A percentile compares a stretch with the other conserved stretches of the same genome.
Evolutionary conservation across 2,888 invertebrate species (phyloP).

Genomic region (Subacronicta megacephala): DNA sequence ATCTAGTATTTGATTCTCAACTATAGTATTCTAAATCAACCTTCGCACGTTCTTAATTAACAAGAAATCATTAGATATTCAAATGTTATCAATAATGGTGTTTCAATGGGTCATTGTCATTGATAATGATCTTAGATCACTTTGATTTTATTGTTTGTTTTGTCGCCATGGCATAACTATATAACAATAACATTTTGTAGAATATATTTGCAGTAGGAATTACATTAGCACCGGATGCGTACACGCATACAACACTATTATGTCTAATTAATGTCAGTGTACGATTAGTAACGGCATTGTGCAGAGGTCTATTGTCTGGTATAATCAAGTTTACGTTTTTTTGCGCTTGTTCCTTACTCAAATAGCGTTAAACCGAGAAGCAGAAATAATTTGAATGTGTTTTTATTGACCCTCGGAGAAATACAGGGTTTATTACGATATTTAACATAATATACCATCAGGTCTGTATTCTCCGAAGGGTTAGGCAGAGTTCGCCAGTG

Average conservation of each 20-base stretch:
- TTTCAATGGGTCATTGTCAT: conserved; percentile 39
- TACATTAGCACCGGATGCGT: conserved; percentile 31
- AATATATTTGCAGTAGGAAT: conserved; percentile 14
- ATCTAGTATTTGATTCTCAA: background rate
- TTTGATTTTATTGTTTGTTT: conserved; percentile 16
- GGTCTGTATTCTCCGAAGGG: no score
- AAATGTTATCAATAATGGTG: conserved; percentile 12
- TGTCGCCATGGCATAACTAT: background rate
- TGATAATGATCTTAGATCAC: conserved; percentile 36
- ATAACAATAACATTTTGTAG: conserved; percentile 18
- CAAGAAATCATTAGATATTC: conserved; percentile 22
- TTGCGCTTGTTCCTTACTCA: background rate
- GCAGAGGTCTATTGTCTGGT: conserved; percentile 39
- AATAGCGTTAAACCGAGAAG: background rate
- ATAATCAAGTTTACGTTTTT: conserved; percentile 21
- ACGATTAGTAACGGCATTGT: conserved; percentile 65
- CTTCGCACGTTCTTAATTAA: conserved; percentile 25
- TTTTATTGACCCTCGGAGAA: no score
- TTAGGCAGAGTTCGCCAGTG: no score
- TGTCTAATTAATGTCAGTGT: conserved; percentile 65
- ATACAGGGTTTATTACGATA: no score
- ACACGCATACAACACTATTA: conserved; percentile 56
- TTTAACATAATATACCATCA: no score
- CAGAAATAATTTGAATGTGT: no score
- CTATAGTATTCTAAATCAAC: background rate